These are phyloP conservation scores for Adelosebastes latens DNA, from an alignment of 2,797 vertebrate genomes.

Conservation along the genomic window DNA sequence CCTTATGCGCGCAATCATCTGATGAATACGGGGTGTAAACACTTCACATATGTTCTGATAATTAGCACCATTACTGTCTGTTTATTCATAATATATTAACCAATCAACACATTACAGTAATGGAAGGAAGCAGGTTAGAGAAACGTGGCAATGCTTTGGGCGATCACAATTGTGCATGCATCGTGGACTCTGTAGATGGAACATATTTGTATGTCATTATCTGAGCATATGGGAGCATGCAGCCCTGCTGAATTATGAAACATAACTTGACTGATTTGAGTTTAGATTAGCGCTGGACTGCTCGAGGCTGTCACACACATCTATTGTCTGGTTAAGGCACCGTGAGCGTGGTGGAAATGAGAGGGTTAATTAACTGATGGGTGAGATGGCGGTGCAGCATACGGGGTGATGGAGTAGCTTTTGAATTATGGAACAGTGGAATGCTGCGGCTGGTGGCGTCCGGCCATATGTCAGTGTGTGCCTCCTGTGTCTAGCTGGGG, in stretches of 20 bases:
- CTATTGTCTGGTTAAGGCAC: slow-evolving; percentile 42
- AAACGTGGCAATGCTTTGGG: slow-evolving; percentile 34
- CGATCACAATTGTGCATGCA: slow-evolving; percentile 19
- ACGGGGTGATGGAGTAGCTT: slow-evolving; percentile 74
- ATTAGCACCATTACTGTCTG: slow-evolving; percentile 61
- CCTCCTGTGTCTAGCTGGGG: slow-evolving; percentile 70
- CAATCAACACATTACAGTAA: slow-evolving; percentile 56
- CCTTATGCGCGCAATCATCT: slow-evolving; percentile 18
- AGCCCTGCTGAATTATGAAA: slow-evolving; percentile 61
- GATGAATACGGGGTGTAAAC: slow-evolving; percentile 36
- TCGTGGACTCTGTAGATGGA: slow-evolving; percentile 18
- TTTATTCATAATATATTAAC: slow-evolving; percentile 61
- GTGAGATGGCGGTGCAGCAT: slow-evolving; percentile 59
- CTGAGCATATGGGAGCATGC: slow-evolving; percentile 65
- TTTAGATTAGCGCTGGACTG: slow-evolving; percentile 27
- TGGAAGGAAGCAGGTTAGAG: slow-evolving; percentile 56
- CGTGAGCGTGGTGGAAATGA: slow-evolving; percentile 37
- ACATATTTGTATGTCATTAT: slow-evolving; percentile 52
- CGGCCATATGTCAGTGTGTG: slow-evolving; percentile 76
- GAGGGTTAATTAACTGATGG: slow-evolving; percentile 74
- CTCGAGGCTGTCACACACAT: slow-evolving; percentile 45
- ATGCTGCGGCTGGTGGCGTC: slow-evolving; percentile 77
- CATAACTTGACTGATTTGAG: slow-evolving; percentile 51
- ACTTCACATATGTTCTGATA: slow-evolving; percentile 63
- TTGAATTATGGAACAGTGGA: slow-evolving; percentile 80